Evolutionary conservation across 2,113 vertebrate species (phyloP).

Genomic region (Calonectris borealis): DNA sequence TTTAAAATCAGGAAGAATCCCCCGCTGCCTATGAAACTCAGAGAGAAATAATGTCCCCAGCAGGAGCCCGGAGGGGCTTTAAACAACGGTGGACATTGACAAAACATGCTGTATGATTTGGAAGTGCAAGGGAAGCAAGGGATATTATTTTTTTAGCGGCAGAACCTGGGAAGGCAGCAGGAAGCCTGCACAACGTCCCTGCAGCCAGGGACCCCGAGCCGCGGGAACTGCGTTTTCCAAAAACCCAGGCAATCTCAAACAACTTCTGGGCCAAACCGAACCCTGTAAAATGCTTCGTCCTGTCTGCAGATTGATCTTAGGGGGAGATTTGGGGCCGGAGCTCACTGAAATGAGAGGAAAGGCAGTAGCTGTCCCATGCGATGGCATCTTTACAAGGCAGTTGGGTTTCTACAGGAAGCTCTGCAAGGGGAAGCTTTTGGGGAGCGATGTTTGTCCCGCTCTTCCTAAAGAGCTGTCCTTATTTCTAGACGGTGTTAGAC

Average conservation of each 20-base stretch:
- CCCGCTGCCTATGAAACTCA: not conserved
- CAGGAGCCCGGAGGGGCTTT: constrained; percentile 12
- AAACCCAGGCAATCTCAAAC: not conserved
- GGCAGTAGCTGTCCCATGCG: not conserved
- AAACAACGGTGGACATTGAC: constrained; percentile 43
- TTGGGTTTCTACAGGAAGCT: not conserved
- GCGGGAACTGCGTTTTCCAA: not conserved
- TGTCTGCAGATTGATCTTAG: not conserved
- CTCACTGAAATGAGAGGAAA: not conserved
- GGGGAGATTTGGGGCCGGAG: not conserved
- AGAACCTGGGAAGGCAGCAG: constrained; percentile 23
- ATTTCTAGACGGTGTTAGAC: not conserved
- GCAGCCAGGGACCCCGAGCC: not conserved
- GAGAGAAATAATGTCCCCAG: constrained; percentile 45
- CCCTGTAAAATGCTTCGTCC: not conserved
- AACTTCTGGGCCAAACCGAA: not conserved
- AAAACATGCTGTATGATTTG: not conserved
- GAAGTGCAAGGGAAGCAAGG: not conserved
- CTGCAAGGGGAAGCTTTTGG: not conserved
- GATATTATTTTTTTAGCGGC: not conserved
- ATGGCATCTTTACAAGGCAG: not conserved
- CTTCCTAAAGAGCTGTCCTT: not conserved
- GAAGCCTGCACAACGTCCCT: not conserved
- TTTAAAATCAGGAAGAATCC: constrained; percentile 44
- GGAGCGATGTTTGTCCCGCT: not conserved